A percentile compares a stretch with the other conserved stretches of the same genome.
These are phyloP conservation scores for Danaus plexippus DNA, from an alignment of 1,140 invertebrate genomes.

Conservation along the genomic window DNA sequence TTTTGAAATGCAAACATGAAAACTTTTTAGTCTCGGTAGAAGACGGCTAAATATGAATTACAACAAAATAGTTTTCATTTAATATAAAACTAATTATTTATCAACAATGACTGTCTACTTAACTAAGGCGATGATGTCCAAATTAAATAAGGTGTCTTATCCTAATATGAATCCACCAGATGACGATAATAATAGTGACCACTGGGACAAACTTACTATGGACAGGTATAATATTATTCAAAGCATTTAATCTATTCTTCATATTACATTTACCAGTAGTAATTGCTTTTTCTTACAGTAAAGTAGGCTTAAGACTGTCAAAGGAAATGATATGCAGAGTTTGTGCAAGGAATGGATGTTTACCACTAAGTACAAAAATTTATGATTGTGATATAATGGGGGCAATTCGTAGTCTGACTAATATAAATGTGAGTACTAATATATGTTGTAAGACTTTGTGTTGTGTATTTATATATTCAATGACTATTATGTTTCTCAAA, in stretches of 20 bases:
- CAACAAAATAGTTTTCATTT: too few relatives aligned
- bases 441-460: neutral
- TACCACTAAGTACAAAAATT: conserved; percentile 31
- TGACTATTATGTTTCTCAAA: neutral
- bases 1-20: too few relatives aligned
- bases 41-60: neutral
- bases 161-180: conserved; percentile 21
- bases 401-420: conserved; percentile 47
- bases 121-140: conserved; percentile 54
- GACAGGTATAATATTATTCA: conserved; percentile 29
- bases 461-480: neutral
- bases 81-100: conserved; percentile 1
- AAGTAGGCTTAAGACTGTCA: conserved; percentile 33
- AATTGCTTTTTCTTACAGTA: conserved; percentile 30
- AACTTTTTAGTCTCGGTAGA: neutral
- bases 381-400: conserved; percentile 24
- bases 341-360: conserved; percentile 48
- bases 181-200: conserved; percentile 34
- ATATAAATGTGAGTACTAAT: conserved; percentile 49
- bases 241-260: too few relatives aligned
- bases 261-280: neutral
- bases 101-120: conserved; percentile 53
- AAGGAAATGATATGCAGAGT: conserved; percentile 59
- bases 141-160: conserved; percentile 44
- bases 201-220: conserved; percentile 47